A percentile compares a stretch with the other conserved stretches of the same genome.
Evolutionary conservation across 2,888 invertebrate genomes (phyloP).

Genomic region (Polyommatus iphigenia): DNA sequence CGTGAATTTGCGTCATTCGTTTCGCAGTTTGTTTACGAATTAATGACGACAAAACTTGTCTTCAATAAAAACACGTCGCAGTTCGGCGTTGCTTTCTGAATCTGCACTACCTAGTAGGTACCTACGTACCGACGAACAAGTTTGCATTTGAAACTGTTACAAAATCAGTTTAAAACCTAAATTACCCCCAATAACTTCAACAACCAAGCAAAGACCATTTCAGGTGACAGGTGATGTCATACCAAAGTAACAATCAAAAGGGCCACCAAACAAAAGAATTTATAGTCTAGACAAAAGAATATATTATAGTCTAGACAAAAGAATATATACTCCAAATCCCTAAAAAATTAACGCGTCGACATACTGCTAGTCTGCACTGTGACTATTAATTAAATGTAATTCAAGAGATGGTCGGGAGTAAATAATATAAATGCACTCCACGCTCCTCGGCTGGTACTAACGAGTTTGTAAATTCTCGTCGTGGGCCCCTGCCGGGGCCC

Average conservation of each 20-base stretch:
- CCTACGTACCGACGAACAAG: too few relatives aligned
- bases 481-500: slow-evolving; percentile 24
- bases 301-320: too few relatives aligned
- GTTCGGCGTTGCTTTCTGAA: too few relatives aligned
- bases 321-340: neutral
- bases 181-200: too few relatives aligned
- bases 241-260: too few relatives aligned
- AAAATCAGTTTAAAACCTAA: too few relatives aligned
- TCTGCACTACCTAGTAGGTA: too few relatives aligned
- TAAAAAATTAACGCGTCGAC: neutral
- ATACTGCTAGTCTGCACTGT: neutral
- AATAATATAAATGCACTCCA: slow-evolving; percentile 31
- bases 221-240: too few relatives aligned
- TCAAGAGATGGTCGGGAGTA: slow-evolving; percentile 23
- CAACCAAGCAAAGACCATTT: too few relatives aligned
- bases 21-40: neutral
- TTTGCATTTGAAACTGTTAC: too few relatives aligned
- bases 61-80: neutral
- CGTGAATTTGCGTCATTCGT: neutral
- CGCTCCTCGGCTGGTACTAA: slow-evolving; percentile 30
- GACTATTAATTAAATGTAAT: slow-evolving; percentile 21
- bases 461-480: slow-evolving; percentile 33
- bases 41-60: neutral
- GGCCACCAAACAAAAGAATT: too few relatives aligned
- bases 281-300: too few relatives aligned